Base-by-base conservation (phyloP, 2,113 vertebrate species). In the Hypomesus transpacificus region DNA sequence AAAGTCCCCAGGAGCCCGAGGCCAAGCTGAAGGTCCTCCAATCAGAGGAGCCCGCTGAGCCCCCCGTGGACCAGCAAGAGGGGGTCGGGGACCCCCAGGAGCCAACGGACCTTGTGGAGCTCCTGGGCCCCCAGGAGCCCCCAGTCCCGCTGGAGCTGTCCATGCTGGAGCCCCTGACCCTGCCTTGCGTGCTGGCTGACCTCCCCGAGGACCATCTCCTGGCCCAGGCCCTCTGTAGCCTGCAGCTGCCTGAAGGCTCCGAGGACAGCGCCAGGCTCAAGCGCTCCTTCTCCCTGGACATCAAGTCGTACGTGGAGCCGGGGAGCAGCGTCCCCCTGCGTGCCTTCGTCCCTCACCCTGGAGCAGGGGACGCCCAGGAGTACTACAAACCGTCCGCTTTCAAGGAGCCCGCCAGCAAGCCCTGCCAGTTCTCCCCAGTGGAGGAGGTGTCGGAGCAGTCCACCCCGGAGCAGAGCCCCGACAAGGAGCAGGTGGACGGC, bases 201-300 rank as follows among this genome's bases (percentile, higher is more conserved):
- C 53, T 0, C 14, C 61, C 46, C 0, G 95, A 93, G 68, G 92
- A 95, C 14, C 58, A 78, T 6, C 83, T 92, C 0, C 91, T 96
- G 83, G 85, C 89, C 0, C 92, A 92, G 84, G 93, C 92, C 0
- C 89, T 98, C 14, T 91, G 90, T 0, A 86, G 92, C 26, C 91
- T 98, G 34, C 93, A 93, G 17, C 81, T 97, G 39, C 58, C 89
- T 0, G 94, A 96, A 11, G 89, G 83, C 13, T 74, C 91, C 0
- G 94, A 96, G 22, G 96, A 97, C 83, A 94, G 82, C 78, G 91
- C 59, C 66, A 90, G 92, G 13, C 91, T 98, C 65, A 96, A 98
- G 69, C 95, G 96, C 7, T 96, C 95, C 64, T 98, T 98, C 66
- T 98, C 97, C 1, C 77, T 98, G 85, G 96, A 98, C 66, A 97